phyloP scores from a whole-genome alignment of 2,888 invertebrate genomes.

The Orgyia antiqua region DNA sequence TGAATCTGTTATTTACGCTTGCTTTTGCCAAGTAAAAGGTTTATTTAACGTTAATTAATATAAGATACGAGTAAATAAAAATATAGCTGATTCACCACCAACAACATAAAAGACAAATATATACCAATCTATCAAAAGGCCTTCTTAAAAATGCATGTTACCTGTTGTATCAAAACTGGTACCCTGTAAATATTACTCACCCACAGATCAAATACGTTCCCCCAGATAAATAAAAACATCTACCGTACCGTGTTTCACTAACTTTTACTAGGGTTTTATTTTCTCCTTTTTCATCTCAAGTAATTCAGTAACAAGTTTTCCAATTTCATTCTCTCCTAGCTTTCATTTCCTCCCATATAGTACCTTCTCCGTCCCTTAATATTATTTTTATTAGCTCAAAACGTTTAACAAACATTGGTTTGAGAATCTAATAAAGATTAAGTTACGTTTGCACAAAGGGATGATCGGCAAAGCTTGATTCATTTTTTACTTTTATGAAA shows the following conservation, averaged over 20 bases:
- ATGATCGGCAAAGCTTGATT: slow-evolving; percentile 25
- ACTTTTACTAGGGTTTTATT: slow-evolving; percentile 63
- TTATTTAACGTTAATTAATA: no score
- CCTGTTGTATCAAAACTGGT: neutral
- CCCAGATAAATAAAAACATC: slow-evolving; percentile 34
- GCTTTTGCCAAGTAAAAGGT: no score
- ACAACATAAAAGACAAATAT: no score
- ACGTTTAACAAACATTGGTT: slow-evolving; percentile 74
- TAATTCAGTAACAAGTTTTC: slow-evolving; percentile 76
- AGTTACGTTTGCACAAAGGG: slow-evolving; percentile 50
- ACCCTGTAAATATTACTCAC: neutral
- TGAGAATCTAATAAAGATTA: slow-evolving; percentile 60
- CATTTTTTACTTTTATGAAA: slow-evolving; percentile 8
- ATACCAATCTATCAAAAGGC: neutral
- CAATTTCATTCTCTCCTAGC: slow-evolving; percentile 73
- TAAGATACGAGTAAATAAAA: no score
- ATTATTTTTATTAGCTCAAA: slow-evolving; percentile 75
- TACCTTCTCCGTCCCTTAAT: slow-evolving; percentile 58
- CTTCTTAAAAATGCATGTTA: neutral
- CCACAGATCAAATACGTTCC: slow-evolving; percentile 28
- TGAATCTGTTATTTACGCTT: no score
- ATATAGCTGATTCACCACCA: no score
- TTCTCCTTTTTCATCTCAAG: slow-evolving; percentile 62
- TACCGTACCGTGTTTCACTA: slow-evolving; percentile 40
- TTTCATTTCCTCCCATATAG: slow-evolving; percentile 71